Evolutionary conservation across 1,140 invertebrate species (phyloP), one percentile per base, ranked within the genome.

Genomic region (Brachionus koreanus): DNA sequence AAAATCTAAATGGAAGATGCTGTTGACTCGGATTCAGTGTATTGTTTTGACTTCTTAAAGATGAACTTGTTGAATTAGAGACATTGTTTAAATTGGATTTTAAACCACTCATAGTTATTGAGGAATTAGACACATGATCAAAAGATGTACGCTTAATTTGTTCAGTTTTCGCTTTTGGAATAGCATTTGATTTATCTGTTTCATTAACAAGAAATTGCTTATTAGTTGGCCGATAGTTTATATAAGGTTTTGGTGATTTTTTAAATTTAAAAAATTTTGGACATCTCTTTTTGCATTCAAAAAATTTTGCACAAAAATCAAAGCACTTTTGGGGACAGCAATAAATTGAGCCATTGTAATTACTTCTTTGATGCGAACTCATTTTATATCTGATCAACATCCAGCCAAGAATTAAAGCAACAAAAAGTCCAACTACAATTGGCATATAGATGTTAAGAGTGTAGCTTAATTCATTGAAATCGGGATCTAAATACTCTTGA

Each of bases 241-340:
- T 39, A 39, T 69, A n/a, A 10, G 39, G 13, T n/a, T 46, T 42
- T 29, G 42, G 10, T 6, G 69, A 4, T 46, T 74, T 49, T 39
- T 74, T 74, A 6, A 74, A 74, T 29, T 46, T 74, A 7, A 46
- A 42, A n/a, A 43, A 12, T 33, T 46, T 46, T n/a, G 37, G 39
- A n/a, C 37, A 35, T 46, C 25, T 74, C 2, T 43, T 46, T 74
- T 46, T 74, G 43, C 69, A 74, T 29, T 74, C 69, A 12, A 74
- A 74, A 74, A 74, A 74, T 46, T 74, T 74, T 25, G 39, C 76
- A 79, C 76, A 79, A 79, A 79, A 79, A 39, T 79, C 76, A 35
- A 61, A 79, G 37, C 76, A 79, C 13, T 57, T 39, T 25, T 79
- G 46, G 0, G 76, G 76, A 63, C 76, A 79, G 12, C 76, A 79